Evolutionary conservation across 2,888 invertebrate species (phyloP), one percentile per base, ranked within the genome.

Genomic region (Drymonia ruficornis): DNA sequence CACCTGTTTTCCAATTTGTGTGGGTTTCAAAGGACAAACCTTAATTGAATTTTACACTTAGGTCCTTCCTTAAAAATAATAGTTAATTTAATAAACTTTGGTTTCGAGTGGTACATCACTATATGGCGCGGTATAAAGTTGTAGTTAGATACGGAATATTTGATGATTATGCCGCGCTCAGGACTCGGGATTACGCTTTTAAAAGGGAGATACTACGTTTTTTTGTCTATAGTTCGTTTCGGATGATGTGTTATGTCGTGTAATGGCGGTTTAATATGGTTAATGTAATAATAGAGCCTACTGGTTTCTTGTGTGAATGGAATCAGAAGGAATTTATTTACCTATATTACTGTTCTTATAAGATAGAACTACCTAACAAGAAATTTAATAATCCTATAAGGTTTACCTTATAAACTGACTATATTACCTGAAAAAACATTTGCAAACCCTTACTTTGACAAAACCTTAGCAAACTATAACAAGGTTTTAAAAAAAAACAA

Each of bases 111-210:
- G 13, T 18, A 45, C 45, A 45, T 28, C 45, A 45, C 45, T 28
- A 45, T 28, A 45, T 6, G 7, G 28, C 28, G 72, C 70, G 69
- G 75, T 85, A 88, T 88, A 83, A 89, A 89, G 83, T 85, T 86
- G 85, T 87, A 82, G 80, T 87, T 86, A 87, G 87, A 88, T 88
- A 88, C 79, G 82, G 81, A 80, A 78, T 80, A 81, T 80, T 79
- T 74, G 82, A 80, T 85, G 83, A 87, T 87, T 86, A 81, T 76
- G 72, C 72, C 76, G 67, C 74, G 70, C 76, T 75, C 74, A 74
- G 70, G 69, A 49, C 59, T 51, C 67, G 71, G 81, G 83, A 84
- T 86, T 81, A 82, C 78, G 73, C 77, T 80, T 81, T 84, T 82
- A 78, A 80, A 78, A 78, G 75, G 72, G 73, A 74, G 74, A 72